Percentiles rank a stretch among this genome's conserved stretches.
These are phyloP conservation scores for Hartigia nigra DNA, from an alignment of 2,888 invertebrate species.

Conservation along the genomic window DNA sequence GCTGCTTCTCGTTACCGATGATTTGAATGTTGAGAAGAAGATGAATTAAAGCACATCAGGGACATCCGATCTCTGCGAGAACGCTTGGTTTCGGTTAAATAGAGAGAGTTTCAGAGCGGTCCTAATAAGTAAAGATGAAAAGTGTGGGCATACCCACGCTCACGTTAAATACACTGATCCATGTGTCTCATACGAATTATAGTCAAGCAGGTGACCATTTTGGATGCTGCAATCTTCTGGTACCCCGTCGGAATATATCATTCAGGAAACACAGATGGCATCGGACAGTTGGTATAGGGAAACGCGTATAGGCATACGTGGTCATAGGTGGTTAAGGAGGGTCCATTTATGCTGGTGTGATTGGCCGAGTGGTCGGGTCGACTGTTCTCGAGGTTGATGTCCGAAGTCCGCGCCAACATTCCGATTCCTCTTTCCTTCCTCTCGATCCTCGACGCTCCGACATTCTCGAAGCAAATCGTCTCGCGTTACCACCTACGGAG, in stretches of 20 bases:
- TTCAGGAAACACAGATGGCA: not conserved
- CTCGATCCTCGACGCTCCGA: slow-evolving; percentile 6
- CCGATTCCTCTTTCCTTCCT: slow-evolving; percentile 37
- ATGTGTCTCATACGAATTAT: not conserved
- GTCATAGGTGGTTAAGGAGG: not conserved
- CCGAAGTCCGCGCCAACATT: slow-evolving; percentile 56
- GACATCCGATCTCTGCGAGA: too few species aligned
- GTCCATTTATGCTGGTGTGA: slow-evolving; percentile 33
- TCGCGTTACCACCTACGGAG: not conserved
- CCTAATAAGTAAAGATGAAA: not conserved
- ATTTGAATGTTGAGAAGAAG: too few species aligned
- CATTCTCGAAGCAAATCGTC: not conserved
- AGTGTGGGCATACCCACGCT: not conserved
- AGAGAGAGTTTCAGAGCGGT: not conserved
- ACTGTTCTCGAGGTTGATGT: slow-evolving; percentile 52
- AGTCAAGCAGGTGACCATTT: not conserved
- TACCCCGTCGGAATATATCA: not conserved
- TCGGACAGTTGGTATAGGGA: not conserved
- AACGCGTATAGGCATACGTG: not conserved
- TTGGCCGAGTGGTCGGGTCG: slow-evolving; percentile 29
- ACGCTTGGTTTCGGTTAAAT: not conserved
- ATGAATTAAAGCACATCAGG: too few species aligned
- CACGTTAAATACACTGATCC: not conserved
- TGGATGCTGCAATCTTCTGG: not conserved
- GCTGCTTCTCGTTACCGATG: not conserved